Percentiles rank a stretch among this genome's conserved stretches.
These are phyloP conservation scores for Standfussiana lucernea DNA, from an alignment of 2,888 invertebrate genomes.

Conservation along the genomic window DNA sequence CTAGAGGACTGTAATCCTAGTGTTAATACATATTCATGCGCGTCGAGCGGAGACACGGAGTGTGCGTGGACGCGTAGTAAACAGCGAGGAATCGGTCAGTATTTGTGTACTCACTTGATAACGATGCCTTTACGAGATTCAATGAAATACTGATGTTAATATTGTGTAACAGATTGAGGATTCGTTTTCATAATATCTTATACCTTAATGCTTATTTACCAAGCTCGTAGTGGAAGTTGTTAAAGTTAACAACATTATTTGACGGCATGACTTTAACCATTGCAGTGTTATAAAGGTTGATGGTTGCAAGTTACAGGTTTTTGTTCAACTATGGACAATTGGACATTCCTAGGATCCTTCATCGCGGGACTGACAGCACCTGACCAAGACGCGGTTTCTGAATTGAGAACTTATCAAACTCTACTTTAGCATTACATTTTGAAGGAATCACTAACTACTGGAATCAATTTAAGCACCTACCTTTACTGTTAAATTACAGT, in stretches of 20 bases:
- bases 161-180: background rate
- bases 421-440: background rate
- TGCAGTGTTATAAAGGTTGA: background rate
- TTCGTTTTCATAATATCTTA: background rate
- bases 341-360: background rate
- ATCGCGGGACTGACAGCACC: too few species aligned
- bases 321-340: background rate
- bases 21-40: constrained; percentile 22
- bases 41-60: constrained; percentile 12
- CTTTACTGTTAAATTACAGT: background rate
- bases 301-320: background rate
- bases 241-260: background rate
- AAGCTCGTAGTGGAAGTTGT: background rate
- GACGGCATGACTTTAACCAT: background rate
- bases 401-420: background rate
- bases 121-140: background rate
- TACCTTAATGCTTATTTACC: background rate
- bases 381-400: background rate
- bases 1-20: constrained; percentile 3
- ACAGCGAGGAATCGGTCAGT: constrained; percentile 14
- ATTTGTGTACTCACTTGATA: constrained; percentile 7
- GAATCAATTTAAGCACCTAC: background rate
- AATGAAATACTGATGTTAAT: background rate
- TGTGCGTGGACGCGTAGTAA: background rate
- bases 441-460: background rate